Evolutionary conservation across 2,113 vertebrate species (phyloP).

Genomic region (Rhadina sibilatrix): DNA sequence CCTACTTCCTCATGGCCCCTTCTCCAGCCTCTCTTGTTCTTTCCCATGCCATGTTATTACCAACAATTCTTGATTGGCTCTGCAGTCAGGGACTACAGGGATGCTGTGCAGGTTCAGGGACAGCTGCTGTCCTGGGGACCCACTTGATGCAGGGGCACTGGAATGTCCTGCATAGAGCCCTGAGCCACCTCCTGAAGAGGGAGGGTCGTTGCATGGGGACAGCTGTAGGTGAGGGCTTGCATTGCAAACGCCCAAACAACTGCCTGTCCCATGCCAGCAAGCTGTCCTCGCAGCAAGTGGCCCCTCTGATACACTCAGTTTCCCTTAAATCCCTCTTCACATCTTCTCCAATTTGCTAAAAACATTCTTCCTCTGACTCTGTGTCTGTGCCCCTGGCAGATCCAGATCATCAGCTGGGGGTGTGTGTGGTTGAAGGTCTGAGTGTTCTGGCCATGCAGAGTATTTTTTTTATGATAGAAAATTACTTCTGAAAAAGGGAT

Average conservation of each 20-base stretch:
- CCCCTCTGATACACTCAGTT: neutral
- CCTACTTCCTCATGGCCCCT: neutral
- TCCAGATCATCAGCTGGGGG: neutral
- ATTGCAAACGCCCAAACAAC: neutral
- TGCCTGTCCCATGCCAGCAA: neutral
- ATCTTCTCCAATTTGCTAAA: neutral
- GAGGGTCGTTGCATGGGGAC: accelerated
- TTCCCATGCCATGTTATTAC: neutral
- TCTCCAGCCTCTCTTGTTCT: neutral
- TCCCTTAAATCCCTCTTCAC: neutral
- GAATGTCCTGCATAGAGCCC: neutral
- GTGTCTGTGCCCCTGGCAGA: neutral
- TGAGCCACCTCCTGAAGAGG: neutral
- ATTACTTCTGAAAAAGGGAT: neutral
- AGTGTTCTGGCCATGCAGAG: neutral
- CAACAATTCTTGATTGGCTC: neutral
- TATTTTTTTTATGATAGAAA: neutral
- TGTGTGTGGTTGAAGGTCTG: neutral
- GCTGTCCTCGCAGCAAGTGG: neutral
- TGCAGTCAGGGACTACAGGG: neutral
- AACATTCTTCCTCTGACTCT: neutral
- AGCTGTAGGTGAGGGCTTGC: neutral
- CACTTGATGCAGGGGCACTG: neutral
- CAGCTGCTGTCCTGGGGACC: neutral
- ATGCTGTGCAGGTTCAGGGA: neutral